These are phyloP conservation scores for Melieria picta DNA, from an alignment of 2,888 invertebrate species.

Conservation along the genomic window DNA sequence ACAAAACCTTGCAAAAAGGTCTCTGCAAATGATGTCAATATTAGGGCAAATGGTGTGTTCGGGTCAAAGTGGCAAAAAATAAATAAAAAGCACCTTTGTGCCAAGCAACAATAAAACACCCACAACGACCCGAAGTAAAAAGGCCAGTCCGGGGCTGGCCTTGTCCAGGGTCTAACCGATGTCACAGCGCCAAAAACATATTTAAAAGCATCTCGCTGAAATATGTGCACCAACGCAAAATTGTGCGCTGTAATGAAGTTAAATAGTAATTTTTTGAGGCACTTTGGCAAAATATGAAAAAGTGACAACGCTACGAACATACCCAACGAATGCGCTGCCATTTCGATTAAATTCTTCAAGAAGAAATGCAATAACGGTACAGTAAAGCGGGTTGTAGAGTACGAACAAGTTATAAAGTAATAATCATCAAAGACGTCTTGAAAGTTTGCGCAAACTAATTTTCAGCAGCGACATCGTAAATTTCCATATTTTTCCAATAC, in stretches of 20 bases:
- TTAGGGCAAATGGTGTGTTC: constrained; percentile 57
- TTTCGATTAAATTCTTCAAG: not conserved
- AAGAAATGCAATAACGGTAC: not conserved
- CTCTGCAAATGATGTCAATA: constrained; percentile 50
- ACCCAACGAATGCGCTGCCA: not conserved
- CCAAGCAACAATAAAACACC: not conserved
- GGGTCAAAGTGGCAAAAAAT: constrained; percentile 54
- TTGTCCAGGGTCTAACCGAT: not conserved
- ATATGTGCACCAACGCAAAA: constrained; percentile 5
- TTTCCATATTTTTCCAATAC: no score
- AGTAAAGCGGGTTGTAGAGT: not conserved
- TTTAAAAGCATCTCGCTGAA: constrained; percentile 14
- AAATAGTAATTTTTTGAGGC: not conserved
- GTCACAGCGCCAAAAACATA: constrained; percentile 19
- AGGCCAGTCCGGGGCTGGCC: no score
- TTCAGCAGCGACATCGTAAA: not conserved
- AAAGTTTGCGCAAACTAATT: not conserved
- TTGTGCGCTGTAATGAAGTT: not conserved
- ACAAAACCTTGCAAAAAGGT: constrained; percentile 6
- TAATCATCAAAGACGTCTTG: not conserved
- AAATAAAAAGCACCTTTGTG: constrained; percentile 10
- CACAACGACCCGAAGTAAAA: no score
- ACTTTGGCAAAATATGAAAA: not conserved
- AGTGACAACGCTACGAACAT: not conserved
- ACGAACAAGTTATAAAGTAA: constrained; percentile 1